Evolutionary conservation across 2,888 invertebrate species (phyloP).

Genomic region (Charanyca ferruginea): DNA sequence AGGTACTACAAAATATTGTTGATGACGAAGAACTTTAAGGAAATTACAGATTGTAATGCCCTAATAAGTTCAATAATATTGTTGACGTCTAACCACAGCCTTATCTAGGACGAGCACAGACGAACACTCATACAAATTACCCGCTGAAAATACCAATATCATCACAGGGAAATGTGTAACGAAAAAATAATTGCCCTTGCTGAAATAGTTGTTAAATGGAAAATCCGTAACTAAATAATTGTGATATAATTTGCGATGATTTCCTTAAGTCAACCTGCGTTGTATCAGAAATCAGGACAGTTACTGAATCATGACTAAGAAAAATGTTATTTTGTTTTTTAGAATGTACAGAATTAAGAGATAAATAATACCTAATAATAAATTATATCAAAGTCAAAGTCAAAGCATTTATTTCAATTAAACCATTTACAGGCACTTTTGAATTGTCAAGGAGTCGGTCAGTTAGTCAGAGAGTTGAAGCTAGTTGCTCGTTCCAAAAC

Average conservation of each 20-base stretch:
- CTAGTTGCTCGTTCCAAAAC: no score
- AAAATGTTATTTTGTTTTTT: not conserved
- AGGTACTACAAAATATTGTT: no score
- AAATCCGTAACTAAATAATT: slow-evolving; percentile 28
- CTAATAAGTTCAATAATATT: not conserved
- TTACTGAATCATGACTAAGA: not conserved
- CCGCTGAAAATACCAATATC: slow-evolving; percentile 16
- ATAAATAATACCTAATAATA: no score
- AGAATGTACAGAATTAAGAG: not conserved
- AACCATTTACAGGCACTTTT: no score
- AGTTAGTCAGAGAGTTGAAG: no score
- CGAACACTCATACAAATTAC: slow-evolving; percentile 21
- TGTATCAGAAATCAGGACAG: slow-evolving; percentile 1
- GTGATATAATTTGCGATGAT: slow-evolving; percentile 3
- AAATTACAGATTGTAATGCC: not conserved
- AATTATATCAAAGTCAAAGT: no score
- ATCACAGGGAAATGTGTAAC: slow-evolving; percentile 18
- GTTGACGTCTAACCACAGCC: not conserved
- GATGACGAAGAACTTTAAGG: slow-evolving; percentile 1
- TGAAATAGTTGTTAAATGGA: slow-evolving; percentile 16
- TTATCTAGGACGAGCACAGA: slow-evolving; percentile 11
- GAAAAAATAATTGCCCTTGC: slow-evolving; percentile 8
- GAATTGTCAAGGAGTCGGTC: no score
- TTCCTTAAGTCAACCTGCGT: not conserved
- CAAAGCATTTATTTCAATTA: no score